phyloP scores from a whole-genome alignment of 2,113 vertebrate species.

The Prietella phreatophila region DNA sequence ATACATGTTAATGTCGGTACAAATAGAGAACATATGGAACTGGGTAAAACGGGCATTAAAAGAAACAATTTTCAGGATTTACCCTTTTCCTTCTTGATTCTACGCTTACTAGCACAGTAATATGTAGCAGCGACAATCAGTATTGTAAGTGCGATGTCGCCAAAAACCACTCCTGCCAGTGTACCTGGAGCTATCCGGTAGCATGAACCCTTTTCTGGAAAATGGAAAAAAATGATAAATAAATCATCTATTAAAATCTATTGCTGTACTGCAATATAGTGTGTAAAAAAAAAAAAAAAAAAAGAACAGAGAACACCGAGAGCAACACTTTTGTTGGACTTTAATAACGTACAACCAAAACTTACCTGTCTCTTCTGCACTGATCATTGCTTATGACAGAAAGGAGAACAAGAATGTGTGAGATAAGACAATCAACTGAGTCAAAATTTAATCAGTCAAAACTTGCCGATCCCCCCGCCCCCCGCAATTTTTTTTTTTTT shows the following conservation, averaged over 20 bases:
- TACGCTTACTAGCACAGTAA: conserved; percentile 59
- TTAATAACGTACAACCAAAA: background rate
- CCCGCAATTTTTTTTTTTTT: too few species aligned
- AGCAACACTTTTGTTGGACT: background rate
- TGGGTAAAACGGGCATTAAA: background rate
- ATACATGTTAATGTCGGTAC: background rate
- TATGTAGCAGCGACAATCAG: conserved; percentile 67
- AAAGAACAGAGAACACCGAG: background rate
- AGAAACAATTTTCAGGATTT: background rate
- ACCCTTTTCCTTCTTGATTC: conserved; percentile 62
- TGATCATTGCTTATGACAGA: conserved; percentile 24
- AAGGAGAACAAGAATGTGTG: background rate
- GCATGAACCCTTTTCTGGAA: conserved; percentile 61
- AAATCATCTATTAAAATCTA: background rate
- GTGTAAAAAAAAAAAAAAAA: background rate
- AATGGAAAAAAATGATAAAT: background rate
- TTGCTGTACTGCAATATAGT: background rate
- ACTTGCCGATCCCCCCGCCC: background rate
- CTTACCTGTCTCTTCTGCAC: conserved; percentile 41
- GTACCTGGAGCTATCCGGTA: conserved; percentile 67
- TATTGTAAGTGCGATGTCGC: conserved; percentile 69
- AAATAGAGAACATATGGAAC: background rate
- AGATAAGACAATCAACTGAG: background rate
- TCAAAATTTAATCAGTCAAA: background rate
- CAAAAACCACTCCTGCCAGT: conserved; percentile 64